Conservation (phyloP, 2,888 invertebrate genomes). For the Oegoconia quadripuncta region DNA sequence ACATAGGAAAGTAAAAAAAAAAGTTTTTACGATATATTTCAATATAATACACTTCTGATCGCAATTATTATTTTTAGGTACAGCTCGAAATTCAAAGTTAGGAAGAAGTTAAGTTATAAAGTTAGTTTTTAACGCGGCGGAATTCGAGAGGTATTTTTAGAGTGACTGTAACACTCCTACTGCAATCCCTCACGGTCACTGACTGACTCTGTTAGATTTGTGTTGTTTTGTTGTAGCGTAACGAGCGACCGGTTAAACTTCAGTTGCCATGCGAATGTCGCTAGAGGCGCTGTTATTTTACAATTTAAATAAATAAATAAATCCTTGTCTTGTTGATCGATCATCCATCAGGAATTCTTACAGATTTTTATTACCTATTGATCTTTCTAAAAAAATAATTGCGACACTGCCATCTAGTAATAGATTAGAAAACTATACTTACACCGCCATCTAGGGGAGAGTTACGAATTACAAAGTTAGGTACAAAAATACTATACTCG, state of each 20-base stretch:
- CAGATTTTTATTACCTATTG: background rate
- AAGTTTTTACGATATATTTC: no score
- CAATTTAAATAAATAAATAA: no score
- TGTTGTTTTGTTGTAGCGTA: conserved; percentile 24
- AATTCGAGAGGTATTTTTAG: conserved; percentile 45
- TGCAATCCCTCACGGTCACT: conserved; percentile 40
- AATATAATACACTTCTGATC: no score
- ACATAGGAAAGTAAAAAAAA: conserved; percentile 43
- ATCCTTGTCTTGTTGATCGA: background rate
- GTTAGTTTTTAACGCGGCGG: conserved; percentile 36
- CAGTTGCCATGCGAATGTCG: conserved; percentile 5
- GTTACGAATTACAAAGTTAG: background rate
- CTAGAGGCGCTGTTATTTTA: no score
- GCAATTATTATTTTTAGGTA: no score
- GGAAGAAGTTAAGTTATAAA: conserved; percentile 39
- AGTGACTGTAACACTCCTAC: conserved; percentile 32
- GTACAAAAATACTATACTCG: background rate
- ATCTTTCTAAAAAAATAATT: no score
- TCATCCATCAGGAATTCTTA: no score
- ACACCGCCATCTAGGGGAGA: conserved; percentile 12
- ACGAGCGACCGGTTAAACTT: conserved; percentile 32
- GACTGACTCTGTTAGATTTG: conserved; percentile 36
- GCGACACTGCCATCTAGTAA: no score
- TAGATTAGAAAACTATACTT: background rate
- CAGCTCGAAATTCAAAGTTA: conserved; percentile 42